A percentile compares a stretch with the other conserved stretches of the same genome.
These are phyloP conservation scores for Oscheius sp. DNA, from an alignment of 2,888 invertebrate genomes.

Conservation along the genomic window DNA sequence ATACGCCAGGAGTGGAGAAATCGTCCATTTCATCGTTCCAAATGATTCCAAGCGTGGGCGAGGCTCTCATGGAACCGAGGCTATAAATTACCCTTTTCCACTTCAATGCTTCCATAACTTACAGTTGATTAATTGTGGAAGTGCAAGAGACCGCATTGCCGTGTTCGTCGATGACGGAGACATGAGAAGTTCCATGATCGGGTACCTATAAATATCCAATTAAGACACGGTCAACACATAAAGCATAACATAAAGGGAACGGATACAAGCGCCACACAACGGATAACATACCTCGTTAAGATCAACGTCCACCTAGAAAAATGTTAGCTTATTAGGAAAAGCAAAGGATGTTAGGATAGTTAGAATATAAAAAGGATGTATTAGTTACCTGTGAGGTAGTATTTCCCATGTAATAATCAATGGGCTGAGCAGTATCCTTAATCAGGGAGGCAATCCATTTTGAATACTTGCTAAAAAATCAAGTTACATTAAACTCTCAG, in stretches of 20 bases:
- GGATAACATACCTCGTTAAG: constrained; percentile 23
- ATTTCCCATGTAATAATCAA: constrained; percentile 74
- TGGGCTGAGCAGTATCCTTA: constrained; percentile 64
- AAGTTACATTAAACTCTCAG: background rate
- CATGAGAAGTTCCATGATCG: constrained; percentile 87
- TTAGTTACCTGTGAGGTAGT: constrained; percentile 34
- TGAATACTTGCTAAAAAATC: constrained; percentile 49
- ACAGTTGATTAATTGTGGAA: constrained; percentile 83
- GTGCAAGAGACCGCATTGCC: constrained; percentile 94
- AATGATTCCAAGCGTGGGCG: constrained; percentile 68
- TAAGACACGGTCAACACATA: background rate
- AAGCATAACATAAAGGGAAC: background rate
- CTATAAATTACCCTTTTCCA: constrained; percentile 43
- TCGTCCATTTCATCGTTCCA: constrained; percentile 72
- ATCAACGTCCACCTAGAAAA: constrained; percentile 18
- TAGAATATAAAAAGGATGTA: background rate
- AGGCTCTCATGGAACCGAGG: constrained; percentile 66
- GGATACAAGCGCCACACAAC: constrained; percentile 4
- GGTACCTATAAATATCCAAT: constrained; percentile 73
- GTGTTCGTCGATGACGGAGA: constrained; percentile 82
- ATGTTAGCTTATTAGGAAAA: constrained; percentile 9
- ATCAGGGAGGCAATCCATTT: constrained; percentile 61
- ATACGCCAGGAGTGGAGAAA: constrained; percentile 77
- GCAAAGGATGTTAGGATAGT: too few relatives aligned
- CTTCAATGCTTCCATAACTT: background rate